Base-by-base conservation (phyloP, 2,113 vertebrate genomes). In the Scopus umbretta region DNA sequence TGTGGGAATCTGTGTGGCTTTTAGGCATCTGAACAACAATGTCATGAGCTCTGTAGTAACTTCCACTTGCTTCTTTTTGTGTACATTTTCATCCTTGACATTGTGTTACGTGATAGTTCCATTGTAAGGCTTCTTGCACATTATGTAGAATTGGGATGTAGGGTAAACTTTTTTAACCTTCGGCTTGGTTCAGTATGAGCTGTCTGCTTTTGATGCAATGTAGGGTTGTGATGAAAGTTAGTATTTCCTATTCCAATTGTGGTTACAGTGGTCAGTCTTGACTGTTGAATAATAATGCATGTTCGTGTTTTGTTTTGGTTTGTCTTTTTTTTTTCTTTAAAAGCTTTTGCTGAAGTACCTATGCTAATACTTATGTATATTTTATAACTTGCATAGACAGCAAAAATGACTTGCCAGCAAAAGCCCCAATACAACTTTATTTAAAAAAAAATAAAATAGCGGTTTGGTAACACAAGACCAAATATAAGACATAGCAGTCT, bases 51-150 rank as follows among this genome's bases (percentile, higher is more conserved):
- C 38, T 0, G 0, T 16, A 38, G 27, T 45, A 42, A 20, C 25
- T 40, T 50, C 27, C 8, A 4, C 14, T 10, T 45, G 25, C 16
- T 49, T 15, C 15, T 36, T 59, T 34, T 21, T 42, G 10, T 16
- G 8, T 49, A 7, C 4, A 0, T 25, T 66, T 76, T 52, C 30
- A 23, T 29, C 34, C 23, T 42, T 45, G 66, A 13, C 6, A 1
- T 30, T 21, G 25, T 29, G 25, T 40, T 34, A 67, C 0, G 0
- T 14, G 17, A 27, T 47, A 27, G 36, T 52, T 67, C 45, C 12
- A 36, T 29, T 52, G 42, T 26, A 67, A 67, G 30, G 20, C 34
- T 58, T 38, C 42, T 86, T 56, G 38, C 13, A 30, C 3, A 0
- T 52, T 50, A 13, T 55, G 80, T 67, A 67, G 58, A 45, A 58